Conservation (phyloP, 92 coral and sea anemone genomes). For the Plumapathes pennacea region DNA sequence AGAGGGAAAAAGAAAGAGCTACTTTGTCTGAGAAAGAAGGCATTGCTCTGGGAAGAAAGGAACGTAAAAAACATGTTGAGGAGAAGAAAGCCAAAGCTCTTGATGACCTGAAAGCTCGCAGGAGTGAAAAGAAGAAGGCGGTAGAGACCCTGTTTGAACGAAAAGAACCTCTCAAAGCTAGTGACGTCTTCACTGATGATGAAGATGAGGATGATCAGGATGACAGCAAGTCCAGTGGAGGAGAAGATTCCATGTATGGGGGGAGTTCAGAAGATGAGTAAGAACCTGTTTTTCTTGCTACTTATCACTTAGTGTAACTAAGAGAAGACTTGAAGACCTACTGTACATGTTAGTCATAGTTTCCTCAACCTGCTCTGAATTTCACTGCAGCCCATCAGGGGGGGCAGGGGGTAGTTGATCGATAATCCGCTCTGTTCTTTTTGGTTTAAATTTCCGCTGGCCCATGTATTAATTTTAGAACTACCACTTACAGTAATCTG, state of each 20-base stretch:
- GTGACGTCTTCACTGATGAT: conserved; percentile 96
- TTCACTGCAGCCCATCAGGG: no score
- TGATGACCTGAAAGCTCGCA: conserved; percentile 84
- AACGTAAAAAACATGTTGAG: conserved; percentile 87
- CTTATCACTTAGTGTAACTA: no score
- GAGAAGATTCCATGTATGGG: conserved; percentile 80
- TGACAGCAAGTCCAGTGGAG: conserved; percentile 81
- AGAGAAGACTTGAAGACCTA: no score
- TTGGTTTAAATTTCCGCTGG: no score
- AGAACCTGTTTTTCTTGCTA: no score
- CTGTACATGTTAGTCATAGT: no score
- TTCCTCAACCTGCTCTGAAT: no score
- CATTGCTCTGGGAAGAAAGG: conserved; percentile 88
- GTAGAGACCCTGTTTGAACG: conserved; percentile 82
- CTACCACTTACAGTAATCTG: no score
- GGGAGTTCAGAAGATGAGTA: conserved; percentile 93
- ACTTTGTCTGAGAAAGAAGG: conserved; percentile 81
- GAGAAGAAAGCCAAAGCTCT: conserved; percentile 96
- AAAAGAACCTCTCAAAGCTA: conserved; percentile 87
- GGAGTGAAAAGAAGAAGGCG: conserved; percentile 88
- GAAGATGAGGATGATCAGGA: conserved; percentile 97
- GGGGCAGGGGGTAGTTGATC: no score
- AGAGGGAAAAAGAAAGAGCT: conserved; percentile 73
- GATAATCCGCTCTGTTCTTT: no score
- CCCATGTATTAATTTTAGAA: no score